Base-by-base conservation (phyloP, 2,113 vertebrate species). In the Rhagologus leucostigma region DNA sequence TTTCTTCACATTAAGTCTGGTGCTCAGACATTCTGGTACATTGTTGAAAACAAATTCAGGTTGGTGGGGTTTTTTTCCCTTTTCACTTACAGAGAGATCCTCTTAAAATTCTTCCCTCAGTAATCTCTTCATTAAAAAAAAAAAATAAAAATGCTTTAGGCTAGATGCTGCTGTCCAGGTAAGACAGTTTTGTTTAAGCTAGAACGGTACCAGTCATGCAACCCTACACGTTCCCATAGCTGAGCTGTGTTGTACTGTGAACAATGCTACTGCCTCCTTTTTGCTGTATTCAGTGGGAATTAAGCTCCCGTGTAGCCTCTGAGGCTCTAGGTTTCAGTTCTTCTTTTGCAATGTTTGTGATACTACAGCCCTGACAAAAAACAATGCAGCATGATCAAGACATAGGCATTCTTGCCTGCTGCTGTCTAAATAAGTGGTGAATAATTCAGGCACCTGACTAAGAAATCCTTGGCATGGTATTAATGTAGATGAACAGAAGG, bases 221-320 rank as follows among this genome's bases (percentile, higher is more conserved):
- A 18, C 46, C 32, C 30, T 44, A 8, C 24, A 84, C 11, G 17
- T 63, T 27, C 27, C 68, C 33, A 16, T 2, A 75, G 55, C 35
- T 70, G 30, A 73, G 13, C 37, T 24, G 14, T 33, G 35, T 13
- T 75, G 18, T 30, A 49, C 52, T 59, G 39, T 11, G n/a, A 79
- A 10, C 63, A 46, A 33, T 22, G 13, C 65, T 49, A 4, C 46
- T 67, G 57, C 69, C 55, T 92, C 24, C 10, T 6, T 17, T 74
- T 55, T 44, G 44, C 42, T 56, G 9, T n/a, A 11, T 16, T 65
- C 20, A 5, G 16, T 3, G 44, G 52, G 47, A 89, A 37, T 60
- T 18, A 1, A 5, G 26, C 39, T 84, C 10, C 35, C 0, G 0
- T 2, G 12, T 12, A 39, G 65, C 35, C 29, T 69, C 71, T 49